Percentiles rank a stretch among this genome's conserved stretches.
Conservation (phyloP, 2,113 vertebrate genomes). For the Coturnix japonica region DNA sequence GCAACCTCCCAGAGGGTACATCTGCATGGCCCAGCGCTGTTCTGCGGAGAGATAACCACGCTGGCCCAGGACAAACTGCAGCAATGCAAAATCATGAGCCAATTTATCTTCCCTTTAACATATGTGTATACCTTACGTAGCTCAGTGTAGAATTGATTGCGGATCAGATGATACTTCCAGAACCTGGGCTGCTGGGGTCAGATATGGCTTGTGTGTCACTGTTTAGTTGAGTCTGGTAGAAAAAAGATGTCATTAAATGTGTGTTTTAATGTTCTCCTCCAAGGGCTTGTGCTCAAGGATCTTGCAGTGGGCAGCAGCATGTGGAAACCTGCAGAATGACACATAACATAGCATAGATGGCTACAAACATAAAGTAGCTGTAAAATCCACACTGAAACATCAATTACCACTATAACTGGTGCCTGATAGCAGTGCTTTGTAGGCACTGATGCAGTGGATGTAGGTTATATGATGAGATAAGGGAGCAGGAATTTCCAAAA, state of each 20-base stretch:
- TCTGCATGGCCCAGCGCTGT: background rate
- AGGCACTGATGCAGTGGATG: background rate
- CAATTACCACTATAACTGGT: background rate
- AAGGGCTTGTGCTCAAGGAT: background rate
- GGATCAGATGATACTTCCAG: background rate
- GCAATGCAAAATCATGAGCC: background rate
- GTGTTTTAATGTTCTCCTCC: background rate
- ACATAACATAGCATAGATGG: rapidly evolving
- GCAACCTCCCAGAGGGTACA: background rate
- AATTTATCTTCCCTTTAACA: background rate
- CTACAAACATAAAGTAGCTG: background rate
- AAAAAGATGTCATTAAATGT: background rate
- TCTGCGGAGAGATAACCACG: background rate
- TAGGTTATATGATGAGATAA: background rate
- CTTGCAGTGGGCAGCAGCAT: rapidly evolving
- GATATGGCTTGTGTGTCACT: background rate
- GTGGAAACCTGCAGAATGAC: background rate
- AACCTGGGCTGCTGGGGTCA: background rate
- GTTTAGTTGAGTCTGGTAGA: background rate
- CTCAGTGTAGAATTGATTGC: background rate
- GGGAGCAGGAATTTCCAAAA: background rate
- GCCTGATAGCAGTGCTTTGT: background rate
- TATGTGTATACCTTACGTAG: background rate
- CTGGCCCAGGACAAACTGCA: background rate
- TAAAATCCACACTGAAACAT: background rate